These are phyloP conservation scores for Fregata magnificens DNA, from an alignment of 2,113 vertebrate species.

Conservation along the genomic window DNA sequence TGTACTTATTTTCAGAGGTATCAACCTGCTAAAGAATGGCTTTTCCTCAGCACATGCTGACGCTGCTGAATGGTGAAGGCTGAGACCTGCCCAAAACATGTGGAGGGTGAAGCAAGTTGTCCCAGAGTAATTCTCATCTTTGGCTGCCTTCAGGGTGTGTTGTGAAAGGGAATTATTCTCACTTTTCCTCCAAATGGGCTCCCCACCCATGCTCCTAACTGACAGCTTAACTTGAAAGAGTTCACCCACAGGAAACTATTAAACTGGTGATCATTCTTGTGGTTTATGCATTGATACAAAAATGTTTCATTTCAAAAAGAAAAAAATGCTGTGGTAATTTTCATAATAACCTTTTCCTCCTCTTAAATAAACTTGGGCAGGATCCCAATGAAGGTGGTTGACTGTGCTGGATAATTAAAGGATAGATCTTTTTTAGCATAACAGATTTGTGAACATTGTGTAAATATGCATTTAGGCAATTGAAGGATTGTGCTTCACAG, in stretches of 20 bases:
- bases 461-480: constrained; percentile 38
- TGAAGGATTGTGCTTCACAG: constrained; percentile 15
- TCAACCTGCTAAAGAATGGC: not conserved
- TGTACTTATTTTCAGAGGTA: not conserved
- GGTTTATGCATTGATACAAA: constrained; percentile 72
- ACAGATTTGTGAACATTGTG: constrained; percentile 40
- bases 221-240: constrained; percentile 71
- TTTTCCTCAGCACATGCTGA: not conserved
- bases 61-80: not conserved
- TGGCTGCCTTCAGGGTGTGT: constrained; percentile 13
- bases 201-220: constrained; percentile 48
- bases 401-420: constrained; percentile 27
- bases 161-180: constrained; percentile 23
- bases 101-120: not conserved
- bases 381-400: constrained; percentile 64
- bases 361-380: constrained; percentile 74
- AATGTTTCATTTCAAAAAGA: constrained; percentile 41
- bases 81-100: not conserved
- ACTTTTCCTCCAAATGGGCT: not conserved
- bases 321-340: constrained; percentile 62
- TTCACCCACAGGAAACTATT: constrained; percentile 72
- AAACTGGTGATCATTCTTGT: constrained; percentile 75
- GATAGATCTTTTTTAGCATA: constrained; percentile 22
- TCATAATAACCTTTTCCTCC: constrained; percentile 69
- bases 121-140: not conserved